Evolutionary conservation across 2,888 invertebrate species (phyloP).

Genomic region (Copidosoma aretas): DNA sequence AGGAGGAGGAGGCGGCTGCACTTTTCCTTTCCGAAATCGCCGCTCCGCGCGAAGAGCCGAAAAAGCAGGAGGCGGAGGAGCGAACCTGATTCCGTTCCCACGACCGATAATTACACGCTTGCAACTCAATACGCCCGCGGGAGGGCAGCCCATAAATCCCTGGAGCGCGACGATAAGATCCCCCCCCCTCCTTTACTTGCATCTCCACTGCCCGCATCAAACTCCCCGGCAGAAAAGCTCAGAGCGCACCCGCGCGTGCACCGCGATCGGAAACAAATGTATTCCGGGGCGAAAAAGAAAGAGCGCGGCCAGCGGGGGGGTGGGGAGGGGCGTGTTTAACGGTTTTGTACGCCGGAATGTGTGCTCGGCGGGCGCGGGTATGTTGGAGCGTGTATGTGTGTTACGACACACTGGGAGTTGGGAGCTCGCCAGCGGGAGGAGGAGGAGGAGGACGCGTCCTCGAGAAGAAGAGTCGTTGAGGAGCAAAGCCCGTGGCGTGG

Average conservation of each 20-base stretch:
- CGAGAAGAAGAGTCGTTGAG: background rate
- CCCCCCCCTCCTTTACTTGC: background rate
- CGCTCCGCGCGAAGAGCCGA: background rate
- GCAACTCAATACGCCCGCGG: background rate
- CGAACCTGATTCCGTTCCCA: constrained; percentile 10
- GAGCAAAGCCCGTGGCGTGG: constrained; percentile 9
- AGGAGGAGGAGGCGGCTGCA: background rate
- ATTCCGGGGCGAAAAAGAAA: constrained; percentile 36
- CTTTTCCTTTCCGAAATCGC: constrained; percentile 32
- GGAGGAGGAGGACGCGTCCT: constrained; percentile 2
- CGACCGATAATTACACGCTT: constrained; percentile 15
- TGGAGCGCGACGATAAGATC: background rate
- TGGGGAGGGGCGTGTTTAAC: constrained; percentile 54
- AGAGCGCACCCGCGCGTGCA: background rate
- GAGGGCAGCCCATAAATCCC: constrained; percentile 15
- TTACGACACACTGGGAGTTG: constrained; percentile 1
- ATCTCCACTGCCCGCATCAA: background rate
- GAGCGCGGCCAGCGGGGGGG: too few species aligned
- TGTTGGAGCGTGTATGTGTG: background rate
- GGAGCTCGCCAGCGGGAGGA: constrained; percentile 17
- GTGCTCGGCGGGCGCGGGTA: constrained; percentile 19
- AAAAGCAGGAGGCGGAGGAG: background rate
- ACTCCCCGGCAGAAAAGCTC: background rate
- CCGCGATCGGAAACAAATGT: constrained; percentile 44
- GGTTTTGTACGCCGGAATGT: constrained; percentile 60